A percentile compares a stretch with the other conserved stretches of the same genome.
phyloP scores from a whole-genome alignment of 2,113 vertebrate genomes.

The Phalacrocorax carbo region DNA sequence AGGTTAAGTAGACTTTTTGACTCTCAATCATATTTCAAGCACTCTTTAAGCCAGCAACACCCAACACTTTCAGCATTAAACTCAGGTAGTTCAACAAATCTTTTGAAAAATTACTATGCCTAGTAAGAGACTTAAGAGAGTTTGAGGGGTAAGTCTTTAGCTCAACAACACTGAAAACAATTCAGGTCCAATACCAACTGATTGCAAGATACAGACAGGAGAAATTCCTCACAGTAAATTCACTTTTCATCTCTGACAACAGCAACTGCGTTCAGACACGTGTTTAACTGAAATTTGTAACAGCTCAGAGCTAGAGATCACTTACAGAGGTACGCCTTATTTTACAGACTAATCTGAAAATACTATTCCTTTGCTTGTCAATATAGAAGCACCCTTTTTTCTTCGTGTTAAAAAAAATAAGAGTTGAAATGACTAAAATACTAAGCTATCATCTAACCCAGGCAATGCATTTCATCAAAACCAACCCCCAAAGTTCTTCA shows the following conservation, averaged over 20 bases:
- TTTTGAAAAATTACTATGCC: neutral
- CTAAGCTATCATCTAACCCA: neutral
- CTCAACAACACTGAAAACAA: neutral
- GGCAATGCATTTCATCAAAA: neutral
- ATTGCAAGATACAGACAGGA: neutral
- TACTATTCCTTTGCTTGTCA: neutral
- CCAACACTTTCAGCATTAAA: neutral
- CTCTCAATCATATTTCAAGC: neutral
- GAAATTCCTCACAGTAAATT: neutral
- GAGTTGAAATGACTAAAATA: neutral
- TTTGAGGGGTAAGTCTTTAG: neutral
- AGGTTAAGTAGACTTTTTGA: neutral
- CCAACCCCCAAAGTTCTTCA: neutral
- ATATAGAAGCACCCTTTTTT: neutral
- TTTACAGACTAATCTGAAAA: neutral
- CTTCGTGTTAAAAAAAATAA: neutral
- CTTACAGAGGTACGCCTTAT: neutral
- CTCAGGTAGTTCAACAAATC: neutral
- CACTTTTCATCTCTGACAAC: neutral
- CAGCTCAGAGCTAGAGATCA: neutral
- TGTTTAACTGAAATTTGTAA: neutral
- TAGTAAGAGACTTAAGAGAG: neutral
- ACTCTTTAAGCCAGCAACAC: neutral
- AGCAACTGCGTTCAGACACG: neutral
- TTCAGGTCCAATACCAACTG: neutral